A percentile compares a stretch with the other conserved stretches of the same genome.
phyloP scores from a whole-genome alignment of 2,797 vertebrate species.

The Chloroceryle amazona region DNA sequence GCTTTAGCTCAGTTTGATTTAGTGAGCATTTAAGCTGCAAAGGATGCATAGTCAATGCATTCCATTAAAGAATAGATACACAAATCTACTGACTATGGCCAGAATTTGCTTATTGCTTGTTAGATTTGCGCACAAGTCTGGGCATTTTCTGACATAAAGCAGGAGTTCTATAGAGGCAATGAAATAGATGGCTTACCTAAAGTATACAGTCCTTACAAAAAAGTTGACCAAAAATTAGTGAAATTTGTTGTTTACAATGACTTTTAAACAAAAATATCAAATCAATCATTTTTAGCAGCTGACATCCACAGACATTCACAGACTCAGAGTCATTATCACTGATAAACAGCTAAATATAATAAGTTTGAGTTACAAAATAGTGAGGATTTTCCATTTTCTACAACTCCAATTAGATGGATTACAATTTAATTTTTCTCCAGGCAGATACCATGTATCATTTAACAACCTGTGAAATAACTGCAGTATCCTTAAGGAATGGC shows the following conservation, averaged over 20 bases:
- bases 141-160: not conserved
- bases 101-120: constrained; percentile 38
- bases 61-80: constrained; percentile 37
- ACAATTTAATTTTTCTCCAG: not conserved
- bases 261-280: not conserved
- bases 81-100: constrained; percentile 36
- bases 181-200: not conserved
- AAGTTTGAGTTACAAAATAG: not conserved
- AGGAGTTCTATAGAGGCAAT: not conserved
- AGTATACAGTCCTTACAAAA: not conserved
- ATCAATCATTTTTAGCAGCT: not conserved
- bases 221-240: not conserved
- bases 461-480: not conserved
- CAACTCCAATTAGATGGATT: not conserved
- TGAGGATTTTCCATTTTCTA: not conserved
- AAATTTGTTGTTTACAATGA: not conserved
- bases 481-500: not conserved
- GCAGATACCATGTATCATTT: not conserved
- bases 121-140: constrained; percentile 4
- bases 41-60: constrained; percentile 39
- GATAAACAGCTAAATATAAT: not conserved
- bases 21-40: constrained; percentile 42
- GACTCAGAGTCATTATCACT: not conserved
- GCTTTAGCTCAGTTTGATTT: constrained; percentile 51
- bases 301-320: not conserved